Conservation (phyloP, 2,113 vertebrate species). For the Bubo blakistoni region DNA sequence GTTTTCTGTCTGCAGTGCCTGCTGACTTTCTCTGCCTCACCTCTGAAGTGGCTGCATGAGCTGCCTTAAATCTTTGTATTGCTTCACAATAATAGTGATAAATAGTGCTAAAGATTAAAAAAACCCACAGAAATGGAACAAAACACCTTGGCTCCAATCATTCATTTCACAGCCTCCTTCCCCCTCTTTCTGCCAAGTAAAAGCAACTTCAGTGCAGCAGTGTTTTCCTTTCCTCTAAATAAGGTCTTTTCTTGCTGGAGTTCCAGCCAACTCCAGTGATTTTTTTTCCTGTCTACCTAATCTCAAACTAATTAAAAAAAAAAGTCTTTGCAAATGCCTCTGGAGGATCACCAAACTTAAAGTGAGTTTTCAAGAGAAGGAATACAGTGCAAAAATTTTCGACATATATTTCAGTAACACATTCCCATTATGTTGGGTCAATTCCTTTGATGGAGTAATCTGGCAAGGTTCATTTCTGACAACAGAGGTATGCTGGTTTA, state of each 20-base stretch:
- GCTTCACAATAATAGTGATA: neutral
- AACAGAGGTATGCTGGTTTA: neutral
- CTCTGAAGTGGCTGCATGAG: neutral
- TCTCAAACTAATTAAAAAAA: neutral
- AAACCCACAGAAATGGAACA: neutral
- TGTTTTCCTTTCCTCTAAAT: neutral
- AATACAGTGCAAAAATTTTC: neutral
- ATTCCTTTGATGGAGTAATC: neutral
- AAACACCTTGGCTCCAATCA: neutral
- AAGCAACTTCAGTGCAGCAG: neutral
- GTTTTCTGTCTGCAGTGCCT: neutral
- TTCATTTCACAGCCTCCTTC: neutral
- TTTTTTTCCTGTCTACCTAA: neutral
- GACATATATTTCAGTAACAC: neutral
- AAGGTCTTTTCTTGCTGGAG: neutral
- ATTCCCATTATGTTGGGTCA: neutral
- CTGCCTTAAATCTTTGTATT: neutral
- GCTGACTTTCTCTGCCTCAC: neutral
- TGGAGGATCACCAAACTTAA: neutral
- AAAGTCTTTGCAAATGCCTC: neutral
- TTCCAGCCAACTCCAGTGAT: neutral
- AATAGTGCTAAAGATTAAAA: neutral
- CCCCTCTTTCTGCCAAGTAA: neutral
- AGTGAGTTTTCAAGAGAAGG: neutral
- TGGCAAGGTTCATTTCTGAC: neutral